Percentiles rank a stretch among this genome's conserved stretches.
phyloP scores from a whole-genome alignment of 2,888 invertebrate species.

The Troglohyphantes excavatus region DNA sequence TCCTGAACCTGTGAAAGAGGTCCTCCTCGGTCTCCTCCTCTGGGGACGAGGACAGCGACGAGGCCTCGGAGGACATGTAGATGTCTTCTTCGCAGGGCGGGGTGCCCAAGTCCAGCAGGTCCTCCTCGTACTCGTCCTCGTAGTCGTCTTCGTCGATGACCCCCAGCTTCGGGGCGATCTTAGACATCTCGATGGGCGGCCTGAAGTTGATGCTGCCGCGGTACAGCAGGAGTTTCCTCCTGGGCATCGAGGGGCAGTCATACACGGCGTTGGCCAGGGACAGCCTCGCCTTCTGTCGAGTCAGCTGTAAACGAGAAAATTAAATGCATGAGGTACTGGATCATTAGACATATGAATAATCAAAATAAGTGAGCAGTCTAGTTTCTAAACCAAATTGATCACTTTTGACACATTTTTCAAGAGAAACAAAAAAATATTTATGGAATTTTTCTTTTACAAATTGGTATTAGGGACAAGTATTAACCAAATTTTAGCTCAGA shows the following conservation, averaged over 20 bases:
- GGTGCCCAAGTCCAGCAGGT: slow-evolving; percentile 36
- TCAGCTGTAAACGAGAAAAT: slow-evolving; percentile 56
- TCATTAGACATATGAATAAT: too few species aligned
- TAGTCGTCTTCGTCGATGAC: slow-evolving; percentile 82
- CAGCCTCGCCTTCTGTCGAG: slow-evolving; percentile 94
- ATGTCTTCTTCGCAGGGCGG: slow-evolving; percentile 59
- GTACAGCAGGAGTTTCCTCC: slow-evolving; percentile 77
- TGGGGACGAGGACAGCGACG: slow-evolving; percentile 56
- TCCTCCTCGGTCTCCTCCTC: slow-evolving; percentile 54
- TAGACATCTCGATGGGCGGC: slow-evolving; percentile 83
- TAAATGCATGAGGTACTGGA: too few species aligned
- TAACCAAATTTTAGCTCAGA: too few species aligned
- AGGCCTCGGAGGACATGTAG: slow-evolving; percentile 52
- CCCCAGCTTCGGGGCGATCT: slow-evolving; percentile 84
- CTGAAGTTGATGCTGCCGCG: slow-evolving; percentile 82
- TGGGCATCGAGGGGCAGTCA: slow-evolving; percentile 90
- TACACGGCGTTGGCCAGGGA: slow-evolving; percentile 94
- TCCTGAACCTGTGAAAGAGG: slow-evolving; percentile 31
- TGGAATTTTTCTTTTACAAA: too few species aligned
- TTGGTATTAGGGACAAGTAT: too few species aligned
- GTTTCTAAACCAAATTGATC: too few species aligned
- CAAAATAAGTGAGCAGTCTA: too few species aligned
- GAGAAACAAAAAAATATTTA: too few species aligned
- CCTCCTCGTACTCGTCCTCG: slow-evolving; percentile 79
- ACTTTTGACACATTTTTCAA: too few species aligned